phyloP scores from a whole-genome alignment of 2,797 vertebrate genomes.

The Sebastes reedi region DNA sequence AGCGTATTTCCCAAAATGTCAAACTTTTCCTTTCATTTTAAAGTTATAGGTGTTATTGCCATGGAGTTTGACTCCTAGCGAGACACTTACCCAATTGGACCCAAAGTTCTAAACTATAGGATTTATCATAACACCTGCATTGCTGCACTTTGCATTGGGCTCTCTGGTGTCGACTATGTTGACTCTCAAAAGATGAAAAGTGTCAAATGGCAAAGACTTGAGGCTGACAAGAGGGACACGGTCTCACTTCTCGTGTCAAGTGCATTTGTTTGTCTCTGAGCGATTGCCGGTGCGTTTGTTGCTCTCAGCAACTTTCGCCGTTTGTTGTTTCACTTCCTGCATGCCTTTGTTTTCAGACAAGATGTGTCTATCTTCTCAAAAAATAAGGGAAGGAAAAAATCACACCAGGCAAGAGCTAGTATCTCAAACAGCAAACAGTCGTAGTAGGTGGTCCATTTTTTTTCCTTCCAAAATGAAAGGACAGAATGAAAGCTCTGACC shows the following conservation, averaged over 20 bases:
- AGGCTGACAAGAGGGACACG: neutral
- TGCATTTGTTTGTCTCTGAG: conserved; percentile 3
- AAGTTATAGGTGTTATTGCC: neutral
- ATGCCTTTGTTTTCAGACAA: conserved; percentile 16
- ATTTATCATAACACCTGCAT: neutral
- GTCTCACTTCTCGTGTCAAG: conserved; percentile 2
- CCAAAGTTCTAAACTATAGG: neutral
- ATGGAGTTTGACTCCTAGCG: neutral
- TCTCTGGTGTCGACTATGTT: neutral
- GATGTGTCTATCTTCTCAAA: conserved; percentile 17
- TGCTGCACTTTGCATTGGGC: neutral
- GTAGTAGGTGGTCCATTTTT: conserved; percentile 55
- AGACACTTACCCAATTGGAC: neutral
- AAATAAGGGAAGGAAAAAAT: conserved; percentile 4
- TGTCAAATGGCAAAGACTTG: conserved; percentile 2
- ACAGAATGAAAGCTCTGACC: conserved; percentile 63
- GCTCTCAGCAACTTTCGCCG: conserved; percentile 20
- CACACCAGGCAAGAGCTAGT: conserved; percentile 51
- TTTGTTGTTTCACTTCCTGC: conserved; percentile 25
- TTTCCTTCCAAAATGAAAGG: conserved; percentile 55
- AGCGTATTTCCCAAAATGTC: neutral
- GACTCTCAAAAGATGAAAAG: conserved; percentile 2
- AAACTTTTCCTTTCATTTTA: neutral
- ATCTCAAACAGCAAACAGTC: conserved; percentile 49
- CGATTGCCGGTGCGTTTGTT: conserved; percentile 31